A percentile compares a stretch with the other conserved stretches of the same genome.
Conservation (phyloP, 2,888 invertebrate species). For the Chymomyza amoena region DNA sequence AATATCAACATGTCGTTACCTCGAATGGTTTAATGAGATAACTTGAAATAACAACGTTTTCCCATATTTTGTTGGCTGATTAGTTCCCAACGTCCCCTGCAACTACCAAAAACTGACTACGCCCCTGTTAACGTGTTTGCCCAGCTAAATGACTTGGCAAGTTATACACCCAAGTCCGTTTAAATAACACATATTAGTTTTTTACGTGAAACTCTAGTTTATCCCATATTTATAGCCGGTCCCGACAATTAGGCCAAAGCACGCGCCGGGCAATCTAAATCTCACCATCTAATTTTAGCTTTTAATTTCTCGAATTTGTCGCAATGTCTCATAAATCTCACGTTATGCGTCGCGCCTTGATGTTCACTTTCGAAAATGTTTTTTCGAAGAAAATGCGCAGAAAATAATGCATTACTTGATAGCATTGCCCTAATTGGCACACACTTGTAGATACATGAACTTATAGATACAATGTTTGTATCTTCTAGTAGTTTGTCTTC, state of each 20-base stretch:
- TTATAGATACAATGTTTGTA: neutral
- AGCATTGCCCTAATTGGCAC: neutral
- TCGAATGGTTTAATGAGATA: no score
- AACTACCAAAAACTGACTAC: neutral
- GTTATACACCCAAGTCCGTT: neutral
- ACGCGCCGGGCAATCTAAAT: slow-evolving; percentile 17
- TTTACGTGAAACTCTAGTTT: slow-evolving; percentile 1
- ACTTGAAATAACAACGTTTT: no score
- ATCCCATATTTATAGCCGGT: slow-evolving; percentile 1
- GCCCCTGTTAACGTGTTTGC: neutral
- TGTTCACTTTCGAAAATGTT: slow-evolving; percentile 16
- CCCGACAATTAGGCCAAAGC: slow-evolving; percentile 15
- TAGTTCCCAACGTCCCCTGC: neutral
- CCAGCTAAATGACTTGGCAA: neutral
- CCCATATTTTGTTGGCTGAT: neutral
- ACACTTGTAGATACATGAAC: neutral
- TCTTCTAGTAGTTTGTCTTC: slow-evolving; percentile 35
- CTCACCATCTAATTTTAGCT: slow-evolving; percentile 44
- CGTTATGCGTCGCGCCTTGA: neutral
- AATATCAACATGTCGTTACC: no score
- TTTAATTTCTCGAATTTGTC: slow-evolving; percentile 18
- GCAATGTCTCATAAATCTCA: slow-evolving; percentile 20
- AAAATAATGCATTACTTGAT: neutral
- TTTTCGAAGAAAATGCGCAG: neutral
- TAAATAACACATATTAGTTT: neutral